Evolutionary conservation across 2,888 invertebrate species (phyloP), one percentile per base, ranked within the genome.

Genomic region (Desoria tigrina): DNA sequence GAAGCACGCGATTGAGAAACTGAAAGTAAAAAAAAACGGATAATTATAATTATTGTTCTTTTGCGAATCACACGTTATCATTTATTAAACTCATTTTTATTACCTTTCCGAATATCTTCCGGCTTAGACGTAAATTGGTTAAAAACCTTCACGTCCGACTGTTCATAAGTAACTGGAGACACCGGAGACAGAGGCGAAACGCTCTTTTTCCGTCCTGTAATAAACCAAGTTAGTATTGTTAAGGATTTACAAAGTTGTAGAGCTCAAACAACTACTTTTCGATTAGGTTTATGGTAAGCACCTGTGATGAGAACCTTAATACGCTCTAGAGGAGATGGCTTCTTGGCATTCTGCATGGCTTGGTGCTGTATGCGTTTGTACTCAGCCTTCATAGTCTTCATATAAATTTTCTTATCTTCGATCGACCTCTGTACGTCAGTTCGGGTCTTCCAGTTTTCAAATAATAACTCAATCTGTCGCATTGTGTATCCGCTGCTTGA

Each of bases 371-470:
- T 88, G 78, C 88, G 86, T 71, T 92, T 91, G 76, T 92, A 92
- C 76, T 90, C 89, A 27, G 87, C 85, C 51, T 92, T 83, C 87
- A 92, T 88, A 76, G 88, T 86, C 68, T 87, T 87, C 64, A 93
- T 81, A 77, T 92, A 90, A 61, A 90, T 89, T 79, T 79, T 78
- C 78, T 92, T 92, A 74, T 92, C 92, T 77, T 89, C 88, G 76
- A 90, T 85, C 1, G 91, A 92, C 77, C 89, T 90, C 77, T 90
- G 90, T 0, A 92, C 92, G 79, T 92, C 92, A 77, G 92, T 90
- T 63, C 92, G 84, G 76, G 90, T 90, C 77, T 87, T 87, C 93
- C 93, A 93, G 78, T 89, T 89, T 79, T 90, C 89, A 1, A 93
- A 92, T 58, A 93, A 82, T 75, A 89, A 86, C 79, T 92, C 92